Percentiles rank a stretch among this genome's conserved stretches.
These are phyloP conservation scores for Caenorhabditis drosophilae DNA, from an alignment of 2,888 invertebrate genomes.

Conservation along the genomic window DNA sequence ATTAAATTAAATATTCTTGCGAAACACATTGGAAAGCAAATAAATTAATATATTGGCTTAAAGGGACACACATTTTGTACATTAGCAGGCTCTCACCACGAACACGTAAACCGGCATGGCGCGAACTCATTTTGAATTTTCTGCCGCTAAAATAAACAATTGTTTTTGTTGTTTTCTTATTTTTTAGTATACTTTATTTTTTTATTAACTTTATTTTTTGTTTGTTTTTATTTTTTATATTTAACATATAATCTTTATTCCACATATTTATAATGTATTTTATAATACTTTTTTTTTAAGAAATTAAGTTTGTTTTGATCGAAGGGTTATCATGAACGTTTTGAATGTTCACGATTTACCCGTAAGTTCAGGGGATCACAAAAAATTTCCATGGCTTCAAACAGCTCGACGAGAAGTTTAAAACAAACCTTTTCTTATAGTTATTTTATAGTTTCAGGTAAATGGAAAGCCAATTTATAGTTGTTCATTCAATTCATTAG, in stretches of 20 bases:
- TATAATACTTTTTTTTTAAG: no score
- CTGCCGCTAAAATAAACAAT: background rate
- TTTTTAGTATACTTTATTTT: background rate
- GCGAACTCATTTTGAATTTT: conserved; percentile 1
- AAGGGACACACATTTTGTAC: conserved; percentile 1
- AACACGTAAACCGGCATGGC: background rate
- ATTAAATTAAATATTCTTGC: no score
- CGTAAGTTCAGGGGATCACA: background rate
- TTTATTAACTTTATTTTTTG: background rate
- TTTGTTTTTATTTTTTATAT: background rate
- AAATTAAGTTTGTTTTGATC: no score
- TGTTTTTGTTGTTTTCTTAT: background rate
- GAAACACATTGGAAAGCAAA: no score
- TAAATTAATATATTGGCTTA: no score
- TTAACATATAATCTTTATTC: background rate
- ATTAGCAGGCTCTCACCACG: background rate
- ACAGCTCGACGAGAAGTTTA: background rate
- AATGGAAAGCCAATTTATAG: conserved; percentile 32
- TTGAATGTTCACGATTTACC: background rate
- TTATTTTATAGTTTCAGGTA: conserved; percentile 12
- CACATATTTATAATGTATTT: background rate
- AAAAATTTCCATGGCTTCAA: background rate
- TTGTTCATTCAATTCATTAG: conserved; percentile 40
- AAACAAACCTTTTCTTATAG: background rate
- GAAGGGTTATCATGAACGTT: no score